A percentile compares a stretch with the other conserved stretches of the same genome.
phyloP scores from a whole-genome alignment of 2,797 vertebrate genomes.

The Notoglanidium macrostoma region DNA sequence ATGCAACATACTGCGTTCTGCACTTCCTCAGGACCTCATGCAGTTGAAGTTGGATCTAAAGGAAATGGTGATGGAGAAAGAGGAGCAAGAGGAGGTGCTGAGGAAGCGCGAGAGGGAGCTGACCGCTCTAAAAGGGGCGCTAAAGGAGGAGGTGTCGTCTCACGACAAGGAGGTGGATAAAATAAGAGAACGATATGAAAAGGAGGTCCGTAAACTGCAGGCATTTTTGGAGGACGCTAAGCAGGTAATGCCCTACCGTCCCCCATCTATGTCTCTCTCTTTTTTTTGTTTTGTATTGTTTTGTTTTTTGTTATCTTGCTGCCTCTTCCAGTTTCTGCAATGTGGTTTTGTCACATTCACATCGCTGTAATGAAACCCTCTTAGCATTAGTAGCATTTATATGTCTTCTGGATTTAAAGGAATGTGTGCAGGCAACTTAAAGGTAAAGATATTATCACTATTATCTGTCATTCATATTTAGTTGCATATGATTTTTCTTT shows the following conservation, averaged over 20 bases:
- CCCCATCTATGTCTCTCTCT: neutral
- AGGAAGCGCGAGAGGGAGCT: constrained; percentile 90
- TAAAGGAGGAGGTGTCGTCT: constrained; percentile 94
- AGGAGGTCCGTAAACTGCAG: constrained; percentile 80
- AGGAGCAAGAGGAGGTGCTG: constrained; percentile 91
- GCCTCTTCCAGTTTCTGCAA: neutral
- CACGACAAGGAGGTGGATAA: constrained; percentile 94
- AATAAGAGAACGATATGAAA: constrained; percentile 88
- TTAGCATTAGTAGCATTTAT: neutral
- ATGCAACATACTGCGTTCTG: neutral
- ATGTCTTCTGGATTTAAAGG: neutral
- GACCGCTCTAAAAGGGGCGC: constrained; percentile 90
- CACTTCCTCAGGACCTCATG: constrained; percentile 81
- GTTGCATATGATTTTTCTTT: neutral
- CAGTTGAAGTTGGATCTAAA: constrained; percentile 86
- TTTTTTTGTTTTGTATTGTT: neutral
- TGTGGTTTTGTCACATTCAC: constrained; percentile 1
- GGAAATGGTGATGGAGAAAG: constrained; percentile 83
- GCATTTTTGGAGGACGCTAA: constrained; percentile 80
- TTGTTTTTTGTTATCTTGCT: no score
- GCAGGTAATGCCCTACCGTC: constrained; percentile 74
- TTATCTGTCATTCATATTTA: neutral
- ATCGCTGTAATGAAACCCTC: neutral
- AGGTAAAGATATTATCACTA: neutral
- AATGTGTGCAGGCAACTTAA: neutral